Evolutionary conservation across 1,140 invertebrate species (phyloP).

Genomic region (Pseudomyrmex pallidus): DNA sequence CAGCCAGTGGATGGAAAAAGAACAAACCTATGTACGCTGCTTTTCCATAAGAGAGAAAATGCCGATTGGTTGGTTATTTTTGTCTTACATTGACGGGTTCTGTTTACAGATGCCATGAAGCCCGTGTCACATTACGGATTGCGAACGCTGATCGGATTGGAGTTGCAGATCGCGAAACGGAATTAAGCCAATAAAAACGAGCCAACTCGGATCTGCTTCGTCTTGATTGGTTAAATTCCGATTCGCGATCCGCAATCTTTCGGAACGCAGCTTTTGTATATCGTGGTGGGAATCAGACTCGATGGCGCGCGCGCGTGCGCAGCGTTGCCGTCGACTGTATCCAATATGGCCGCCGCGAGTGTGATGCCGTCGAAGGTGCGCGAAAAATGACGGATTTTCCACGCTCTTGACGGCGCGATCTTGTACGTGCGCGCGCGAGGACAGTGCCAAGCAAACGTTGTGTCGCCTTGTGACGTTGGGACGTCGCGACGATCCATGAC

Average conservation of each 20-base stretch:
- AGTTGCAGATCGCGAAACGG: too few relatives aligned
- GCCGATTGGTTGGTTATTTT: too few relatives aligned
- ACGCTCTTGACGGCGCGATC: conserved; percentile 78
- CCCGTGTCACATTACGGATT: too few relatives aligned
- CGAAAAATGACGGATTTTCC: conserved; percentile 82
- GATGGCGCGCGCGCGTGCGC: conserved; percentile 51
- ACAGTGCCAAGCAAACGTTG: conserved; percentile 72
- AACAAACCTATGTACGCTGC: too few relatives aligned
- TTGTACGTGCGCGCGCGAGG: conserved; percentile 72
- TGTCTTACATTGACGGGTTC: too few relatives aligned
- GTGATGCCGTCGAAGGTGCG: conserved; percentile 82
- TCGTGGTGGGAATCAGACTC: not conserved
- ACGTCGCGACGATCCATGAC: conserved; percentile 71
- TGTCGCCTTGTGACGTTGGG: conserved; percentile 36
- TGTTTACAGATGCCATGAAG: too few relatives aligned
- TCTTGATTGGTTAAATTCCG: too few relatives aligned
- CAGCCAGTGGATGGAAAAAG: too few relatives aligned
- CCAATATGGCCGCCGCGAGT: conserved; percentile 81
- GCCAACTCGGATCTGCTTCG: too few relatives aligned
- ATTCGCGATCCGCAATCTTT: not conserved
- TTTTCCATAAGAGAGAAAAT: too few relatives aligned
- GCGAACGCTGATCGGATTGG: too few relatives aligned
- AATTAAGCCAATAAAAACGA: too few relatives aligned
- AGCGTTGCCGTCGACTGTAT: conserved; percentile 70
- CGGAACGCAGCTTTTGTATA: not conserved